Evolutionary conservation across 2,797 vertebrate species (phyloP).

Genomic region (Cheracebus regulus): DNA sequence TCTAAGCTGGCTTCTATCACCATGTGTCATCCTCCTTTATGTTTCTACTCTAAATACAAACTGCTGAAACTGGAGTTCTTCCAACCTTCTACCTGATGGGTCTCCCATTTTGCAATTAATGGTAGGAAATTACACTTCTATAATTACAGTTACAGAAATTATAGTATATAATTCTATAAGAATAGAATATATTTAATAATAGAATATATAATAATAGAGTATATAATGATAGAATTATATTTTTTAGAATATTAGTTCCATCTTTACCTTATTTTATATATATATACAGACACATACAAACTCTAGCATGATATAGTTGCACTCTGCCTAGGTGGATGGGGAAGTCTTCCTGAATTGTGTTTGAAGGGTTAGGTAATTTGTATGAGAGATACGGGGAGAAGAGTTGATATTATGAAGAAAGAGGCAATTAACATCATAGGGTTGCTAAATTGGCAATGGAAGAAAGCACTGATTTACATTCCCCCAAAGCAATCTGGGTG

Average conservation of each 20-base stretch:
- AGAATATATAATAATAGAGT: background rate
- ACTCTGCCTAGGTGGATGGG: no score
- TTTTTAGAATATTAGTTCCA: constrained; percentile 80
- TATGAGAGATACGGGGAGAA: background rate
- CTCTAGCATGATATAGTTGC: background rate
- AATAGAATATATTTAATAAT: background rate
- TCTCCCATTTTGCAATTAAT: constrained; percentile 75
- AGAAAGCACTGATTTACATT: background rate
- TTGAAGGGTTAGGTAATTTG: background rate
- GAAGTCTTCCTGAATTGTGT: background rate
- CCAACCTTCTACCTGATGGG: background rate
- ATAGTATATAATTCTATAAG: background rate
- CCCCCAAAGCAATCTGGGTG: background rate
- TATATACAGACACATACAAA: constrained; percentile 39
- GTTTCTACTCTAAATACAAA: background rate
- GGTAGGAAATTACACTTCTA: constrained; percentile 76
- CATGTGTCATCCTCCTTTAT: background rate
- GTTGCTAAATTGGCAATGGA: constrained; percentile 9
- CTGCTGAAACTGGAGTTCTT: background rate
- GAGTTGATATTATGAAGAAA: background rate
- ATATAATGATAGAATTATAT: constrained; percentile 79
- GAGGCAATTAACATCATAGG: constrained; percentile 14
- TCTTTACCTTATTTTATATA: constrained; percentile 63
- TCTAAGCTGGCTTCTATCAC: background rate
- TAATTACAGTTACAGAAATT: background rate